A percentile compares a stretch with the other conserved stretches of the same genome.
phyloP scores from a whole-genome alignment of 2,113 vertebrate genomes.

The Corythoichthys haematopterus region DNA sequence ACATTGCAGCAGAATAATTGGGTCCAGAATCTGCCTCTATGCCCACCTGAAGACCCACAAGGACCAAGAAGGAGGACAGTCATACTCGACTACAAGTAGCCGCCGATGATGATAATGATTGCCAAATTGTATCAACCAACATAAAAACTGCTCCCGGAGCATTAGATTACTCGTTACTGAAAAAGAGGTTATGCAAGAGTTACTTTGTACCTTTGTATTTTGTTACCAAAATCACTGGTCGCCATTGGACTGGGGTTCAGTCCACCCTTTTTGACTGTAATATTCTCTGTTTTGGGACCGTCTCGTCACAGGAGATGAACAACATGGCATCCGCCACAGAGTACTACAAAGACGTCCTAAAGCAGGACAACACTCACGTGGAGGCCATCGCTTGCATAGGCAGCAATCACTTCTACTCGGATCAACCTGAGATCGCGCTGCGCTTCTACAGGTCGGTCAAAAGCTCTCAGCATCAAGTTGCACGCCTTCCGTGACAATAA shows the following conservation, averaged over 20 bases:
- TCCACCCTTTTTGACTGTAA: background rate
- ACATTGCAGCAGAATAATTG: too few relatives aligned
- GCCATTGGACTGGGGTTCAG: background rate
- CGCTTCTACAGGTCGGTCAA: slow-evolving; percentile 88
- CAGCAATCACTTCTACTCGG: slow-evolving; percentile 95
- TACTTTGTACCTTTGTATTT: too few relatives aligned
- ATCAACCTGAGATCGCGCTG: slow-evolving; percentile 92
- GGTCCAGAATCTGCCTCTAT: too few relatives aligned
- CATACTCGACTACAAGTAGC: too few relatives aligned
- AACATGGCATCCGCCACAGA: slow-evolving; percentile 83
- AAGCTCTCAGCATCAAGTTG: background rate
- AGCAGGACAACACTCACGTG: slow-evolving; percentile 93
- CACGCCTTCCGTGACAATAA: background rate
- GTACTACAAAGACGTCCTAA: slow-evolving; percentile 92
- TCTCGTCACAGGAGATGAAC: slow-evolving; percentile 85
- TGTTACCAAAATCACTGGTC: background rate
- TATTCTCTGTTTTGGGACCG: slow-evolving; percentile 2
- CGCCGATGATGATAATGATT: too few relatives aligned
- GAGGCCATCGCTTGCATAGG: slow-evolving; percentile 96
- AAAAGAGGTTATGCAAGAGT: too few relatives aligned
- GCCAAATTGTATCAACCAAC: too few relatives aligned
- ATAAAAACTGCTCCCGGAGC: too few relatives aligned
- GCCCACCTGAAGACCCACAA: too few relatives aligned
- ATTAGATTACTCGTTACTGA: too few relatives aligned
- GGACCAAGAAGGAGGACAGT: too few relatives aligned